Evolutionary conservation across 2,797 vertebrate species (phyloP).

Genomic region (Eospalax fontanierii): DNA sequence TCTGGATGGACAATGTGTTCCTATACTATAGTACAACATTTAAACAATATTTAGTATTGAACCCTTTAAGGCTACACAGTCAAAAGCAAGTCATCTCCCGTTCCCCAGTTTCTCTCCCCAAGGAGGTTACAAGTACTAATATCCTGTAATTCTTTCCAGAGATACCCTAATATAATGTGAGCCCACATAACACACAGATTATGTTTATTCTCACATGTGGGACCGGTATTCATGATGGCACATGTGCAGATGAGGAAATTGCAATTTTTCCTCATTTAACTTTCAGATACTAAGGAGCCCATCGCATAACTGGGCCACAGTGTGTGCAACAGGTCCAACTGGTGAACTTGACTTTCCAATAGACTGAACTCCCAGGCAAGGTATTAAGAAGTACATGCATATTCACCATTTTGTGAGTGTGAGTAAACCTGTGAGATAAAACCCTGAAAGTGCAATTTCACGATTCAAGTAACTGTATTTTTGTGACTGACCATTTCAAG

Average conservation of each 20-base stretch:
- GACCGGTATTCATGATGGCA: background rate
- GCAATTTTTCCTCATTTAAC: background rate
- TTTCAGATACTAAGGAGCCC: background rate
- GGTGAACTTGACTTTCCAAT: background rate
- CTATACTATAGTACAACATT: background rate
- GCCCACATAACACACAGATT: background rate
- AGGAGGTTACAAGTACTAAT: background rate
- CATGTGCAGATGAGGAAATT: background rate
- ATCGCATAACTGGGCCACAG: background rate
- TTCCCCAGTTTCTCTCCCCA: background rate
- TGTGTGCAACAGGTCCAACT: background rate
- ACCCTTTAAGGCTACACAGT: background rate
- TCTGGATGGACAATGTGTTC: slow-evolving; percentile 12
- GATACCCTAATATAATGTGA: background rate
- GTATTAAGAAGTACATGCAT: background rate
- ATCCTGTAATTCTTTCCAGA: background rate
- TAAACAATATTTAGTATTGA: background rate
- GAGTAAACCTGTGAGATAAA: slow-evolving; percentile 8
- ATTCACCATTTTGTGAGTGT: background rate
- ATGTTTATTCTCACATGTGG: background rate
- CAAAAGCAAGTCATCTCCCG: background rate
- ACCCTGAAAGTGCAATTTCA: background rate
- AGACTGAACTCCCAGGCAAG: background rate
- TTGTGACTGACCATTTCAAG: background rate
- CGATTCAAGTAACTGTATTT: background rate